Evolutionary conservation across 1,140 invertebrate species (phyloP).

Genomic region (Halictus rubicundus): DNA sequence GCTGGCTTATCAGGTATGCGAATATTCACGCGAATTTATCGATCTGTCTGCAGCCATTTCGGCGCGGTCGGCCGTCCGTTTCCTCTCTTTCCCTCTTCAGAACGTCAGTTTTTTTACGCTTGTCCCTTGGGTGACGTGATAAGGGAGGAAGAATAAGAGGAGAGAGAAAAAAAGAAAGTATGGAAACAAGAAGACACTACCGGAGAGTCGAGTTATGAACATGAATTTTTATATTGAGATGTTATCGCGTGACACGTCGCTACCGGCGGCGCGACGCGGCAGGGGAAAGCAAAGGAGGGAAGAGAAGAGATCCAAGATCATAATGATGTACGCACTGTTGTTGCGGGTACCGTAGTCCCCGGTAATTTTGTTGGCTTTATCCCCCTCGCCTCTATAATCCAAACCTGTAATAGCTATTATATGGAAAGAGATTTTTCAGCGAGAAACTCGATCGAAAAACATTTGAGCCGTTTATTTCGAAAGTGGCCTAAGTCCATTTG

Average conservation of each 20-base stretch:
- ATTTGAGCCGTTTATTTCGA: no score
- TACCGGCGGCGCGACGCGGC: conserved; percentile 18
- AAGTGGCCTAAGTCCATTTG: no score
- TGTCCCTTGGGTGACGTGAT: conserved; percentile 70
- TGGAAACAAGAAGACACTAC: conserved; percentile 67
- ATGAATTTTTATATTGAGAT: conserved; percentile 79
- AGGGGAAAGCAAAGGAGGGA: conserved; percentile 52
- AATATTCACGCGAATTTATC: conserved; percentile 78
- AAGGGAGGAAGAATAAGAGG: conserved; percentile 64
- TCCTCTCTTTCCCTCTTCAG: conserved; percentile 41
- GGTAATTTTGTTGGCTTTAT: conserved; percentile 30
- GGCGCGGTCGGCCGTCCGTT: conserved; percentile 10
- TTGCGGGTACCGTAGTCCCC: neutral
- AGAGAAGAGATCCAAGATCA: conserved; percentile 7
- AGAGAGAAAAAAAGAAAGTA: conserved; percentile 60
- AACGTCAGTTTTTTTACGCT: conserved; percentile 75
- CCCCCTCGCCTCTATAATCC: neutral
- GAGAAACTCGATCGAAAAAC: conserved; percentile 29
- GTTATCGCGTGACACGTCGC: conserved; percentile 64
- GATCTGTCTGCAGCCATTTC: conserved; percentile 70
- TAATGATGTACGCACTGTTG: conserved; percentile 50
- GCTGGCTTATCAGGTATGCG: conserved; percentile 63
- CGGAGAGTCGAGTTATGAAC: conserved; percentile 67
- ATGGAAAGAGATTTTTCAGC: neutral
- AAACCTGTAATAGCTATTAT: neutral